Percentiles rank a stretch among this genome's conserved stretches.
phyloP scores from a whole-genome alignment of 2,113 vertebrate genomes.

The Hippocampus mohnikei region DNA sequence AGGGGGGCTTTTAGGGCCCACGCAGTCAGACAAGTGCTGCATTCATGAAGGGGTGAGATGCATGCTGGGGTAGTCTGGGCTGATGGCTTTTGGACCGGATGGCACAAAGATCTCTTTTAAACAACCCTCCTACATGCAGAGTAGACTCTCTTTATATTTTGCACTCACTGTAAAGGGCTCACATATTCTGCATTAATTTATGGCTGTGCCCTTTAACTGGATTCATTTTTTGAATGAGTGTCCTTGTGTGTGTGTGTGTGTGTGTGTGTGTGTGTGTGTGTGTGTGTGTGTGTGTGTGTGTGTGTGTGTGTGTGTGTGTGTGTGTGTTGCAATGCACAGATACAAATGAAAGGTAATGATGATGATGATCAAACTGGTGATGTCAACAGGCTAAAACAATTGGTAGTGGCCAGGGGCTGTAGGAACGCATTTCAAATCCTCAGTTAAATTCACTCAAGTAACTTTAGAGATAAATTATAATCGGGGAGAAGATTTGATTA shows the following conservation, averaged over 20 bases:
- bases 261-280: slow-evolving; percentile 25
- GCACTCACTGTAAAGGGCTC: slow-evolving; percentile 66
- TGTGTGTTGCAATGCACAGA: slow-evolving; percentile 20
- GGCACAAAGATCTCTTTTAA: slow-evolving; percentile 77
- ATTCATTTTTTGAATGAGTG: slow-evolving; percentile 66
- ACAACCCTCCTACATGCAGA: slow-evolving; percentile 68
- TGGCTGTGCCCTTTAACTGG: slow-evolving; percentile 58
- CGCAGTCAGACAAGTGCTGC: slow-evolving; percentile 71
- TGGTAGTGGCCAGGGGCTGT: neutral
- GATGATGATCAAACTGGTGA: neutral
- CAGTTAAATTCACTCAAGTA: too few relatives aligned
- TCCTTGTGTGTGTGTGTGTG: neutral
- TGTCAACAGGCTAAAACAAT: neutral
- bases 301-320: too few relatives aligned
- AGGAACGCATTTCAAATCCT: too few relatives aligned
- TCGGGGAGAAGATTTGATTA: too few relatives aligned
- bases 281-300: too few relatives aligned
- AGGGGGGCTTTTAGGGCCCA: slow-evolving; percentile 51
- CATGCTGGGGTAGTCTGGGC: slow-evolving; percentile 72
- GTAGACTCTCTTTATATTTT: slow-evolving; percentile 68
- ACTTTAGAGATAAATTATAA: too few relatives aligned
- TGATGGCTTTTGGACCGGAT: slow-evolving; percentile 64
- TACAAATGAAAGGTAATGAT: neutral
- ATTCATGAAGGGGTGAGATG: slow-evolving; percentile 75
- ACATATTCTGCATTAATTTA: slow-evolving; percentile 74